These are phyloP conservation scores for Sarcoramphus papa DNA, from an alignment of 2,797 vertebrate species.

Conservation along the genomic window DNA sequence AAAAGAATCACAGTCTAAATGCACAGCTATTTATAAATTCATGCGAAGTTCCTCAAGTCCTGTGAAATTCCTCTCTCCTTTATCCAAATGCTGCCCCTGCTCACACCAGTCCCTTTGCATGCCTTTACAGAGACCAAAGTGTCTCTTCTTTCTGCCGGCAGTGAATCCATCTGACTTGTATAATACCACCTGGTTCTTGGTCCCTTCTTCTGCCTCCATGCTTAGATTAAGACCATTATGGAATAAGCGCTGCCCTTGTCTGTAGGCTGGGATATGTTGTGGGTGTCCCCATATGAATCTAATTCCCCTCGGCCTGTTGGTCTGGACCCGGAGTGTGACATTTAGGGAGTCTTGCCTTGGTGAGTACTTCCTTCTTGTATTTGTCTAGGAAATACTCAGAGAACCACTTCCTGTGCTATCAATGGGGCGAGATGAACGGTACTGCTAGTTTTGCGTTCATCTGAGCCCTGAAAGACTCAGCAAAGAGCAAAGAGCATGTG, in stretches of 20 bases:
- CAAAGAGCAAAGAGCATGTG: slow-evolving; percentile 9
- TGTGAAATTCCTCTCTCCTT: neutral
- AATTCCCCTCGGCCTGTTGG: neutral
- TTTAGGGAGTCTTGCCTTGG: neutral
- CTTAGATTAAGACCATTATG: neutral
- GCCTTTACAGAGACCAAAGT: neutral
- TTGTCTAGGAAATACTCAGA: slow-evolving; percentile 11
- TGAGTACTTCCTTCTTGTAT: neutral
- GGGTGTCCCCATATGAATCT: accelerated
- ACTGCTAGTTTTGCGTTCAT: neutral
- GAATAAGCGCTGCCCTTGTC: neutral
- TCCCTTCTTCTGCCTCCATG: neutral
- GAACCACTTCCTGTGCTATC: neutral
- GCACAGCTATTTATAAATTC: neutral
- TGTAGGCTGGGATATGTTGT: neutral
- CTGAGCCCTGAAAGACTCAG: neutral
- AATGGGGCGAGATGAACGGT: neutral
- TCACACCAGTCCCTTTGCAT: neutral
- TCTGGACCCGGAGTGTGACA: neutral
- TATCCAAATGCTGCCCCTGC: neutral
- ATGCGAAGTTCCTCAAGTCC: neutral
- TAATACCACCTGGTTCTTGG: too few species aligned
- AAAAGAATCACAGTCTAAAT: neutral
- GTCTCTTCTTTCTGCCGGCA: neutral
- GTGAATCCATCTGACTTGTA: neutral